Evolutionary conservation across 2,113 vertebrate genomes (phyloP).

Genomic region (Bos taurus): ARS-UCD2.0 NC_037349.1:54260001-54260500

Average conservation of each 20-base stretch:
- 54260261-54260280: background rate
- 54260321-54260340: background rate
- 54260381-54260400: background rate
- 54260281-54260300: background rate
- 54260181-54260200: background rate
- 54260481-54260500: background rate
- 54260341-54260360: background rate
- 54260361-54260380: background rate
- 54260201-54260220: background rate
- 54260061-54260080: too few relatives aligned
- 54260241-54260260: background rate
- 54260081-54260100: background rate
- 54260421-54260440: background rate
- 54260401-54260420: conserved; percentile 9
- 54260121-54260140: background rate
- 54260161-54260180: background rate
- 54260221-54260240: background rate
- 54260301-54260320: background rate
- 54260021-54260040: background rate
- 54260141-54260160: background rate
- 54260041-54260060: background rate
- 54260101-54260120: background rate
- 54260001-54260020: background rate
- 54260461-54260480: background rate
- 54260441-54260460: conserved; percentile 62